Base-by-base conservation (phyloP, 2,797 vertebrate genomes). In the Gastrophryne carolinensis region DNA sequence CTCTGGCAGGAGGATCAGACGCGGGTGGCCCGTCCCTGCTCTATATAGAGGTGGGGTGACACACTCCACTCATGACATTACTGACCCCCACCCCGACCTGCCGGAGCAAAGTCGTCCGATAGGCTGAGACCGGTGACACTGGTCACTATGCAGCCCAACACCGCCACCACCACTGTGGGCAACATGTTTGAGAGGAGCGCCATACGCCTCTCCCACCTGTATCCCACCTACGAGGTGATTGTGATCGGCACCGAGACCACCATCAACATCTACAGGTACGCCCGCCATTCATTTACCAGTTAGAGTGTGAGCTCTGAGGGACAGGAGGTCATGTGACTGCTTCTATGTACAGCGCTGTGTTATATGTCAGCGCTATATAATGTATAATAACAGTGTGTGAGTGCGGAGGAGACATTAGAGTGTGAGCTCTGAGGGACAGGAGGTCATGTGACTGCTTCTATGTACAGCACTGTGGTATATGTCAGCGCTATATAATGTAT, bases 261-360 rank as follows among this genome's bases (percentile, higher is more conserved):
- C 49, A 19, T 73, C 3, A 60, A 73, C 17, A 63, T 73, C 19
- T 30, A 73, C 54, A 52, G 70, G 70, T 73, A 30, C 27, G 17
- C 1, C 2, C 1, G 3, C 13, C 24, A 3, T 21, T 35, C 11
- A 11, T 23, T 41, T 6, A 4, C 4, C n/a, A 17, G 7, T 10
- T 2, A 37, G 13, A 2, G 2, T 37, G 2, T 37, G 32, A 34
- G 10, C 30, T 1, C 10, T 11, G 3, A n/a, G 9, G 9, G 9
- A 5, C 10, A 34, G 11, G 5, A 9, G n/a, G n/a, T n/a, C n/a
- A n/a, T n/a, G n/a, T 9, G 10, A 30, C 2, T 3, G n/a, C 4
- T 2, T 11, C 30, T 32, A 6, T 21, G 15, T 39, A 3, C 13
- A 26, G 4, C 23, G 30, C 7, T 21, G 35, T 61, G 24, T 23